Conservation (phyloP, 2,113 vertebrate species). For the Ciconia maguari region DNA sequence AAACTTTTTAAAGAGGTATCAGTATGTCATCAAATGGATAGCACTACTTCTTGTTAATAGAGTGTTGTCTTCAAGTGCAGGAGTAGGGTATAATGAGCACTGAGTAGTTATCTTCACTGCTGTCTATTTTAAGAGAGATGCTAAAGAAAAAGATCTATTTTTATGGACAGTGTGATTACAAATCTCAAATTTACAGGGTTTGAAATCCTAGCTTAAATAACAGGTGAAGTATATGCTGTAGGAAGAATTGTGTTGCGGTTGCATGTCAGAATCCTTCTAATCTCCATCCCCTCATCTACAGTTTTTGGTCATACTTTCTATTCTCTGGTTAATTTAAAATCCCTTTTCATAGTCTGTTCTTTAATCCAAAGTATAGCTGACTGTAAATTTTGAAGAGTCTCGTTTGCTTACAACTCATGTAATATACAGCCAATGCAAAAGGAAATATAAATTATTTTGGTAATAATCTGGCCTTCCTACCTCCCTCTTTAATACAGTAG, state of each 20-base stretch:
- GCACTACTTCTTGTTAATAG: not conserved
- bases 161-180: not conserved
- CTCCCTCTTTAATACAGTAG: constrained; percentile 57
- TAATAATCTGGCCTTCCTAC: constrained; percentile 46
- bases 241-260: not conserved
- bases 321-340: not conserved
- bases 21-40: not conserved
- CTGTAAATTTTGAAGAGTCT: not conserved
- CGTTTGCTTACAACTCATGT: constrained; percentile 49
- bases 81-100: not conserved
- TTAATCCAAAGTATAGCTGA: constrained; percentile 23
- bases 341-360: not conserved
- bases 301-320: not conserved
- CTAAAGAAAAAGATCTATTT: not conserved
- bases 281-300: not conserved
- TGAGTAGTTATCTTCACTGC: not conserved
- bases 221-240: not conserved
- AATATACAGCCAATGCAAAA: constrained; percentile 38
- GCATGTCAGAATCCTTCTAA: not conserved
- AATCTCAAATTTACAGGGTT: not conserved
- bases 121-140: not conserved
- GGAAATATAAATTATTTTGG: constrained; percentile 67
- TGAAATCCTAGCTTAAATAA: not conserved
- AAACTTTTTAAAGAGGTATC: not conserved
- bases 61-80: not conserved